Percentiles rank a stretch among this genome's conserved stretches.
These are phyloP conservation scores for Malaclemys terrapin DNA, from an alignment of 2,113 vertebrate genomes.

Conservation along the genomic window DNA sequence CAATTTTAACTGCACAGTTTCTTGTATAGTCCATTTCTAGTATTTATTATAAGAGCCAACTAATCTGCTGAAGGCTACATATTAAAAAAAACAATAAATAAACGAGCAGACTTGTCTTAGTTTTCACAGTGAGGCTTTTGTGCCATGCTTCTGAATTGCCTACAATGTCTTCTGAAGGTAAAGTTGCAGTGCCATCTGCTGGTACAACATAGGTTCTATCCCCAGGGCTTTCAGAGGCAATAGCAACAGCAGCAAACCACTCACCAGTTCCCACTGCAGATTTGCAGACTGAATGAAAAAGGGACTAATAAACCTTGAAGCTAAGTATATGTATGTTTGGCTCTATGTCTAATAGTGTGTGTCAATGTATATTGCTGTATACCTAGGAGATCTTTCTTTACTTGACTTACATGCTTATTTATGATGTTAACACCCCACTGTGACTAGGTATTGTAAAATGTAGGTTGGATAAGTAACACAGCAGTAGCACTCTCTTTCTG, in stretches of 20 bases:
- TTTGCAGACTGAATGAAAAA: not conserved
- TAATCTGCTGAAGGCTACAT: not conserved
- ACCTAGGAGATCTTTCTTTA: not conserved
- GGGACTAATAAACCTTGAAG: not conserved
- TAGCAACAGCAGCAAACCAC: not conserved
- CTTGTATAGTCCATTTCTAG: not conserved
- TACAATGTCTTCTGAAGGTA: not conserved
- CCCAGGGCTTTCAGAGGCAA: not conserved
- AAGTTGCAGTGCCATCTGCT: slow-evolving; percentile 34
- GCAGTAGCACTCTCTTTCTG: not conserved
- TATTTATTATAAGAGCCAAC: not conserved
- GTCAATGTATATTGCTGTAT: not conserved
- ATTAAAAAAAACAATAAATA: not conserved
- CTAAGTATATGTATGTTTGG: not conserved
- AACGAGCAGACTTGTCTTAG: not conserved
- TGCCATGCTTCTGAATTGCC: not conserved
- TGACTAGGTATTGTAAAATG: not conserved
- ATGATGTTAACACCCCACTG: not conserved
- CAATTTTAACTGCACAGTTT: not conserved
- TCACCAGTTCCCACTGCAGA: not conserved
- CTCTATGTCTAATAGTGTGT: slow-evolving; percentile 9
- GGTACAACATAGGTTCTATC: not conserved
- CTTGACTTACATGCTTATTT: not conserved
- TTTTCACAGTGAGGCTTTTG: not conserved
- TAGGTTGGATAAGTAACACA: not conserved